Percentiles rank a stretch among this genome's conserved stretches.
Evolutionary conservation across 2,113 vertebrate species (phyloP).

Genomic region (Cyprinus carpio): DNA sequence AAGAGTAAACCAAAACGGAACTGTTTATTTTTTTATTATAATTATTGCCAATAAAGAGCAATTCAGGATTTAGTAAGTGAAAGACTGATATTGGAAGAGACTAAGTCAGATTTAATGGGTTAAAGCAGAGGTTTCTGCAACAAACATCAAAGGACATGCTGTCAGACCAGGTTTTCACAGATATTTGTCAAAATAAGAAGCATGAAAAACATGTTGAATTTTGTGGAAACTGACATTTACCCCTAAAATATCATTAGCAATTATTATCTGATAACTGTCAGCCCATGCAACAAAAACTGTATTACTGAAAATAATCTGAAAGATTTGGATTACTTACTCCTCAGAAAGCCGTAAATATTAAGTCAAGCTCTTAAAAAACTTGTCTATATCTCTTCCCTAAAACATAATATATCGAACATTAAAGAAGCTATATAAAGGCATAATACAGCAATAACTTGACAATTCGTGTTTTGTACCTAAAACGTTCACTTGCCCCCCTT

Average conservation of each 20-base stretch:
- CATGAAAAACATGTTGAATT: background rate
- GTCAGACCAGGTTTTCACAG: background rate
- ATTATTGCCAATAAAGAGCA: background rate
- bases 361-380: background rate
- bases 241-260: background rate
- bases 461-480: slow-evolving; percentile 5
- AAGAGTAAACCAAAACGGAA: background rate
- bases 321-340: background rate
- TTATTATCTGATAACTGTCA: background rate
- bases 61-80: background rate
- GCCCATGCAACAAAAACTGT: background rate
- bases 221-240: background rate
- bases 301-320: background rate
- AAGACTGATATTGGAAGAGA: background rate
- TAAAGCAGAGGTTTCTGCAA: background rate
- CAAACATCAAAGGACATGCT: background rate
- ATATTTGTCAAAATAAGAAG: background rate
- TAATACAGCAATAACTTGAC: background rate
- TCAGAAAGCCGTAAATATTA: background rate
- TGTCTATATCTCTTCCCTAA: too few relatives aligned
- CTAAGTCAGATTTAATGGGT: slow-evolving; percentile 9
- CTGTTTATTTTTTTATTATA: background rate
- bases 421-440: background rate
- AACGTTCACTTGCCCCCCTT: slow-evolving; percentile 15
- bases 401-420: too few relatives aligned